Base-by-base conservation (phyloP, 2,888 invertebrate genomes). In the Epinotia ramella region DNA sequence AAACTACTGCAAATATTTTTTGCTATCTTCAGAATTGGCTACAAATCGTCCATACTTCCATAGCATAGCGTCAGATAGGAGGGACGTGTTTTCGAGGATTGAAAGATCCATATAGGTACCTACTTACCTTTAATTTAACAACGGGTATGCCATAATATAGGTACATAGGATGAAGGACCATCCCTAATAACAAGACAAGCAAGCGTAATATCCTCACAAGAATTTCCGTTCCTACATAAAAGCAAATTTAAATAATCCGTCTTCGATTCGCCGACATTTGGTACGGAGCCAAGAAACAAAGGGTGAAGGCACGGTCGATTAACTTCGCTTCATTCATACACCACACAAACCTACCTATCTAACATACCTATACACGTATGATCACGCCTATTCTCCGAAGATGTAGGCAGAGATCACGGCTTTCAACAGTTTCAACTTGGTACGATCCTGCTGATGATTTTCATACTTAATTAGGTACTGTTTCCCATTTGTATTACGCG, bases 251-350 rank as follows among this genome's bases (percentile, higher is more conserved):
- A 62, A 67, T 62, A 66, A 16, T 33, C 49, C 28, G n/a, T 49
- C 53, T 12, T 18, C 20, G n/a, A 40, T 53, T n/a, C 24, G 46
- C 53, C 12, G 66, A 33, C 53, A 53, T 69, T 69, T 74, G 73
- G 73, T 11, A 57, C 62, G 6, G 57, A 46, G 73, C 73, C 73
- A 69, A 73, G 63, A 56, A 68, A 57, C 68, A 68, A 69, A 56
- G 68, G 24, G 46, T 53, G 16, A 67, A 63, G 18, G 18, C 24
- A 63, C 63, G 73, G 73, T 68, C 63, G 68, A 73, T 73, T 73
- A 63, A 53, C 67, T 73, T 67, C n/a, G 49, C 59, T 33, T 65
- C 20, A 68, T 33, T 53, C 62, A 46, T 20, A 67, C 18, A 18
- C 3, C 33, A 40, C 33, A 49, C 33, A 62, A 49, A 53, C 16